A percentile compares a stretch with the other conserved stretches of the same genome.
phyloP scores from a whole-genome alignment of 2,113 vertebrate species.

The Eudyptes chrysolophus region DNA sequence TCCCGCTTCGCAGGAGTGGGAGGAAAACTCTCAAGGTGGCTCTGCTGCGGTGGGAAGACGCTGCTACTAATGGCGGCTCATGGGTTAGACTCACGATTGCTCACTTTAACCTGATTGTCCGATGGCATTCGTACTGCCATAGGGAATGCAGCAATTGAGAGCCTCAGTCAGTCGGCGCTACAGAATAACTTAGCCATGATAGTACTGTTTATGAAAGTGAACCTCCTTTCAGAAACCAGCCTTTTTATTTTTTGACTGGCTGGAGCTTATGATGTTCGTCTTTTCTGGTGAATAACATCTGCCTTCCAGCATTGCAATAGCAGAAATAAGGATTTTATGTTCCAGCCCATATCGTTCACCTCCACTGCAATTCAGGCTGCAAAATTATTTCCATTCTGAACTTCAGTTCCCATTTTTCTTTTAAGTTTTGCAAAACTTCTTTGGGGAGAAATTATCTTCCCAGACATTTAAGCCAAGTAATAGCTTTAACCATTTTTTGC shows the following conservation, averaged over 20 bases:
- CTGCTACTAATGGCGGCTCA: background rate
- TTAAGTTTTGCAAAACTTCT: constrained; percentile 40
- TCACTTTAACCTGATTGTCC: background rate
- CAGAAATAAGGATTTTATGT: constrained; percentile 40
- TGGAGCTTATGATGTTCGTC: background rate
- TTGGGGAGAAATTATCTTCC: constrained; percentile 7
- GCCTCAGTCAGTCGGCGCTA: background rate
- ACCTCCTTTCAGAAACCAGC: background rate
- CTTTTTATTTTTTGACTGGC: background rate
- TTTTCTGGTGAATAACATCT: constrained; percentile 10
- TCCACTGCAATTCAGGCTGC: background rate
- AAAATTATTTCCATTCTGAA: constrained; percentile 30
- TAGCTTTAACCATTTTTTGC: background rate
- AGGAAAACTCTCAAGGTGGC: background rate
- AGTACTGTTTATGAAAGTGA: background rate
- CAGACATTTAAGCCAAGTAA: constrained; percentile 39
- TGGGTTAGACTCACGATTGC: background rate
- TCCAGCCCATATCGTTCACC: background rate
- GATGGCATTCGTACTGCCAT: background rate
- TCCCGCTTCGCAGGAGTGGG: background rate
- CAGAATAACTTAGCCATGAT: background rate
- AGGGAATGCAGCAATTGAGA: background rate
- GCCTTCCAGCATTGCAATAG: background rate
- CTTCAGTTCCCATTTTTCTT: constrained; percentile 16
- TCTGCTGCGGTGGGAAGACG: rapidly evolving